Conservation (phyloP, 1,140 invertebrate genomes). For the Bemisia tabaci region DNA sequence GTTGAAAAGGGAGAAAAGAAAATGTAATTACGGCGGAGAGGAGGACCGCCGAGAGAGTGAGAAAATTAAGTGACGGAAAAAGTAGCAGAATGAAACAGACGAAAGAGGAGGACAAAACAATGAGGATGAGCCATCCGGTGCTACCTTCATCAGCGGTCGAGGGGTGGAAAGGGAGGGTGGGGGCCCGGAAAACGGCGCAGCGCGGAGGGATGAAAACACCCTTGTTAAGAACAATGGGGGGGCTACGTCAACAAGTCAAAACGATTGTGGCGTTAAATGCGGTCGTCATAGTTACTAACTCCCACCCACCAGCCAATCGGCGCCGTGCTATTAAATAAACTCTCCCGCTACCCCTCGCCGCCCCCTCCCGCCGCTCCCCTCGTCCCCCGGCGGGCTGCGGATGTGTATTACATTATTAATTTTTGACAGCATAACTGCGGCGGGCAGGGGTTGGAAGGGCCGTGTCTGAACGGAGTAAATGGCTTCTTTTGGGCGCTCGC, state of each 20-base stretch:
- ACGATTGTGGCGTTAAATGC: neutral
- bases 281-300: neutral
- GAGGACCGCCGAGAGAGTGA: too few relatives aligned
- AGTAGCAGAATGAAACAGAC: too few relatives aligned
- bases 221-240: neutral
- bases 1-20: too few relatives aligned
- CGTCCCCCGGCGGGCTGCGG: neutral
- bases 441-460: too few relatives aligned
- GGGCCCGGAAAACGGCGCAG: neutral
- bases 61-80: too few relatives aligned
- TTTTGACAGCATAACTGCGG: neutral
- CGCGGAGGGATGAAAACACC: neutral
- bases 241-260: neutral
- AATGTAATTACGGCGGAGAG: too few relatives aligned
- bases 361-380: neutral
- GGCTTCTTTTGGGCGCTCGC: too few relatives aligned
- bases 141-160: neutral
- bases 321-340: neutral
- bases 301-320: neutral
- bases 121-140: too few relatives aligned
- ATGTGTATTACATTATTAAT: neutral
- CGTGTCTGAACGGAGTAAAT: too few relatives aligned
- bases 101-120: too few relatives aligned
- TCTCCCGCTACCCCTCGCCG: neutral
- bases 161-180: neutral